Conservation (phyloP, 2,113 vertebrate genomes). For the Petrocephalus microphthalmus region DNA sequence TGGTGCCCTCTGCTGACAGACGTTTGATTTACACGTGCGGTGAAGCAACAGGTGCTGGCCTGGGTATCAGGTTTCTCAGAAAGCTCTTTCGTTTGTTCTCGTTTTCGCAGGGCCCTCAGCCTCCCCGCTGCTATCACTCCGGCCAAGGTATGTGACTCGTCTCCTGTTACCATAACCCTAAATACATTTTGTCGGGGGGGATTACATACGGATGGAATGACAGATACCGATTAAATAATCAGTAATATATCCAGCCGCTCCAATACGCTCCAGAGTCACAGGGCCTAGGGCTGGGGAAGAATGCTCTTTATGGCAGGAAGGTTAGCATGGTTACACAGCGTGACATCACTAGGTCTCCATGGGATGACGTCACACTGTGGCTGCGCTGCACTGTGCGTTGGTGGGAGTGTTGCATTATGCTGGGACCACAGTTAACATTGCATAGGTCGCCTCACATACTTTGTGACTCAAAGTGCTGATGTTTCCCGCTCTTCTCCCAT, state of each 20-base stretch:
- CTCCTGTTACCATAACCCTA: slow-evolving; percentile 20
- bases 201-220: neutral
- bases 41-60: neutral
- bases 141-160: slow-evolving; percentile 68
- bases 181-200: neutral
- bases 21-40: neutral
- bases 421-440: neutral
- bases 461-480: neutral
- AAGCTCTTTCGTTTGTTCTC: neutral
- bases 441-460: neutral
- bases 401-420: slow-evolving; percentile 22
- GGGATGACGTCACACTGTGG: slow-evolving; percentile 26
- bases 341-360: neutral
- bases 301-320: neutral
- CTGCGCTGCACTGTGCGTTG: neutral
- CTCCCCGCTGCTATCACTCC: slow-evolving; percentile 66
- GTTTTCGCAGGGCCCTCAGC: slow-evolving; percentile 61
- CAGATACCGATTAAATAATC: neutral
- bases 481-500: slow-evolving; percentile 8
- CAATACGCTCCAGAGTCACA: neutral
- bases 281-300: neutral
- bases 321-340: slow-evolving; percentile 1
- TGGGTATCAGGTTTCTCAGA: slow-evolving; percentile 5
- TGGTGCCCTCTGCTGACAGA: neutral
- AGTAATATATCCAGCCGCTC: neutral